phyloP scores from a whole-genome alignment of 2,113 vertebrate species.

The Phycodurus eques region DNA sequence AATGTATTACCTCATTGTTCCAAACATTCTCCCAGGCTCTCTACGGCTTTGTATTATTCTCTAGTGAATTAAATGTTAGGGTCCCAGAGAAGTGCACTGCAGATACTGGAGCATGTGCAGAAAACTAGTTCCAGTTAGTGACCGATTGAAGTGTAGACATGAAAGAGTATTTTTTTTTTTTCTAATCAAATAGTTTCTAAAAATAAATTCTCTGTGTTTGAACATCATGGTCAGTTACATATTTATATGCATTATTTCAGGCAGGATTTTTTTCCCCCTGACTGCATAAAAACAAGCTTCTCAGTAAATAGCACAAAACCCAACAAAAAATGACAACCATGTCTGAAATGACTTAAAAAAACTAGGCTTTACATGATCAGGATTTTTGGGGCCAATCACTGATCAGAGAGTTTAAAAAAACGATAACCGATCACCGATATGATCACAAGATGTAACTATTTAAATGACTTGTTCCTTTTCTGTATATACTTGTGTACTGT shows the following conservation, averaged over 20 bases:
- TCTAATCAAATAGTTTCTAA: not conserved
- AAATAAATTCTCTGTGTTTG: not conserved
- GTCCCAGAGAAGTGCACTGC: no score
- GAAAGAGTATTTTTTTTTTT: not conserved
- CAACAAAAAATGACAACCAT: not conserved
- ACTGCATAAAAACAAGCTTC: not conserved
- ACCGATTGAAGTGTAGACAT: not conserved
- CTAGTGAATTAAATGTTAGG: no score
- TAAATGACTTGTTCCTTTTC: no score
- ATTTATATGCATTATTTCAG: not conserved
- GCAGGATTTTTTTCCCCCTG: not conserved
- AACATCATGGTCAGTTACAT: not conserved
- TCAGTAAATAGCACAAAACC: not conserved
- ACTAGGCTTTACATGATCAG: no score
- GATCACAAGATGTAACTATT: no score
- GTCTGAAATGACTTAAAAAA: not conserved
- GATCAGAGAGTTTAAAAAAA: no score
- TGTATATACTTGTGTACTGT: no score
- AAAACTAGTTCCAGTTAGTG: not conserved
- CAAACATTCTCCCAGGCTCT: no score
- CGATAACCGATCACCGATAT: no score
- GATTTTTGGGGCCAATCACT: no score
- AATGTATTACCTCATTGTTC: no score
- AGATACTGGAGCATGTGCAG: not conserved
- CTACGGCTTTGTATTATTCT: no score